phyloP scores from a whole-genome alignment of 2,888 invertebrate genomes.

The Nezara viridula region DNA sequence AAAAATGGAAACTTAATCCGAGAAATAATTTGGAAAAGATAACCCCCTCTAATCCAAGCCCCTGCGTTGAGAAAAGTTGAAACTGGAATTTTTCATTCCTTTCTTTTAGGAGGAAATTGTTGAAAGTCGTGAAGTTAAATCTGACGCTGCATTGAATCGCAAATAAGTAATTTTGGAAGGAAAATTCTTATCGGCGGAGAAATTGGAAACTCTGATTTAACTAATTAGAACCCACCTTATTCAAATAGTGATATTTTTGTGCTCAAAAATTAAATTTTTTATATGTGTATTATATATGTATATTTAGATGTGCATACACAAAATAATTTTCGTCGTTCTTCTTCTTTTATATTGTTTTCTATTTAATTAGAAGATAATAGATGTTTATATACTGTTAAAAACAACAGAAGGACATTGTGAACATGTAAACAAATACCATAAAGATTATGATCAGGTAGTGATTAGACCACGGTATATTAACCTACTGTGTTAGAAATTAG shows the following conservation, averaged over 20 bases:
- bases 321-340: too few relatives aligned
- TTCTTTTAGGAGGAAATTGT: neutral
- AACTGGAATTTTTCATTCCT: neutral
- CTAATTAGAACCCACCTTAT: neutral
- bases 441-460: too few relatives aligned
- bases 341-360: too few relatives aligned
- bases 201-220: neutral
- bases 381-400: too few relatives aligned
- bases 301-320: too few relatives aligned
- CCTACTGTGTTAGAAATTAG: too few relatives aligned
- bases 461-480: too few relatives aligned
- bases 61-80: neutral
- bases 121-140: slow-evolving; percentile 11
- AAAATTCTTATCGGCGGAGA: neutral
- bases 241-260: neutral
- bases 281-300: too few relatives aligned
- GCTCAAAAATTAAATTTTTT: too few relatives aligned
- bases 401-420: too few relatives aligned
- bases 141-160: neutral
- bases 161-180: neutral
- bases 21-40: slow-evolving; percentile 44
- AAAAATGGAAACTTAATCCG: slow-evolving; percentile 35
- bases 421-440: too few relatives aligned
- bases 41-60: slow-evolving; percentile 3
- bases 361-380: too few relatives aligned